phyloP scores from a whole-genome alignment of 2,888 invertebrate genomes.

The Schrankia costaestrigalis region DNA sequence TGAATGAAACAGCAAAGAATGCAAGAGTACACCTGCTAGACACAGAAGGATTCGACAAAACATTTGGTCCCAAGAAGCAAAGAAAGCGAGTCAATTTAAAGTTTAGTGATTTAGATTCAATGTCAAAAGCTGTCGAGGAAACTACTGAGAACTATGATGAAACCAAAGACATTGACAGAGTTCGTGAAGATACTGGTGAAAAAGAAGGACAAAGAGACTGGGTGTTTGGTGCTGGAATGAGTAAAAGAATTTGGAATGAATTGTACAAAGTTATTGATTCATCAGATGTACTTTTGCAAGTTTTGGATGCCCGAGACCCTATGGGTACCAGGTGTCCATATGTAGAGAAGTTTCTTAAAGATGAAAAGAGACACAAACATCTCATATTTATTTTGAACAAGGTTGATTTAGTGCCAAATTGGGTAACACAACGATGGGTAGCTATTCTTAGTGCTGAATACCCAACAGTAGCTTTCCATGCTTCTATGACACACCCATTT shows the following conservation, averaged over 20 bases:
- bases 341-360: conserved; percentile 94
- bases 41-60: conserved; percentile 95
- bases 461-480: conserved; percentile 99
- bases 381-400: conserved; percentile 98
- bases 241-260: conserved; percentile 99
- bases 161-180: conserved; percentile 90
- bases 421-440: conserved; percentile 99
- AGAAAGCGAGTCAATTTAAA: conserved; percentile 93
- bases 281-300: conserved; percentile 97
- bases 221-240: conserved; percentile 97
- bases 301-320: conserved; percentile 98
- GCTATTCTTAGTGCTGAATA: conserved; percentile 95
- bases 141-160: conserved; percentile 88
- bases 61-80: conserved; percentile 96
- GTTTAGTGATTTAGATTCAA: conserved; percentile 87
- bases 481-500: conserved; percentile 98
- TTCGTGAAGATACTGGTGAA: conserved; percentile 90
- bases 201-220: conserved; percentile 92
- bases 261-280: conserved; percentile 99
- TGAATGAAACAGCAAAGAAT: conserved; percentile 95
- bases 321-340: conserved; percentile 96
- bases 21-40: conserved; percentile 96
- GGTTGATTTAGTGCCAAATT: conserved; percentile 96
- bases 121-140: conserved; percentile 86
- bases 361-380: conserved; percentile 98